Percentiles rank a stretch among this genome's conserved stretches.
Evolutionary conservation across 2,113 vertebrate genomes (phyloP).

Genomic region (Nothocercus julius): DNA sequence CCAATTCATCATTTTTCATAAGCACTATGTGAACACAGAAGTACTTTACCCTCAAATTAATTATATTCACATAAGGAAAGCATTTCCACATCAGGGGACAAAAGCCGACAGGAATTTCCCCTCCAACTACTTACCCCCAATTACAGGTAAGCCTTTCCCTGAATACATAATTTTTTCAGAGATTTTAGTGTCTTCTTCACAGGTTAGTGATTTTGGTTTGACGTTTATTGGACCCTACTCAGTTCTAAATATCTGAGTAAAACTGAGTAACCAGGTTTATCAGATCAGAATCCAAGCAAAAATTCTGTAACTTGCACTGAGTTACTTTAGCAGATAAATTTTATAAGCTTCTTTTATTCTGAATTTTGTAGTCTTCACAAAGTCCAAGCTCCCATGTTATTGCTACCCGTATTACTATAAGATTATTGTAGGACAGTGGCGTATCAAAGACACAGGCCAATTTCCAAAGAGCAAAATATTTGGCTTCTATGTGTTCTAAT

Average conservation of each 20-base stretch:
- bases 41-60: not conserved
- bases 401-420: not conserved
- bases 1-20: not conserved
- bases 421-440: not conserved
- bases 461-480: not conserved
- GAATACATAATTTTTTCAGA: not conserved
- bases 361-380: not conserved
- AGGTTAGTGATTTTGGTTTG: not conserved
- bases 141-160: not conserved
- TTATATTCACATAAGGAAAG: not conserved
- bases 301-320: not conserved
- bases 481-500: not conserved
- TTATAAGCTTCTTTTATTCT: not conserved
- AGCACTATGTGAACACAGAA: not conserved
- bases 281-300: not conserved
- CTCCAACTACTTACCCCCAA: rapidly evolving
- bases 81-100: not conserved
- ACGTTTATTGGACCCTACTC: not conserved
- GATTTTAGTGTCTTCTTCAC: not conserved
- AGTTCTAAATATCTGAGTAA: not conserved
- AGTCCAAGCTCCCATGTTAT: not conserved
- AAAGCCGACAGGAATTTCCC: not conserved
- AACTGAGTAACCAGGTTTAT: not conserved
- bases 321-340: not conserved
- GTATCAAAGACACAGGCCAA: not conserved